Evolutionary conservation across 1,140 invertebrate genomes (phyloP), one percentile per base, ranked within the genome.

Genomic region (Pinna nobilis): DNA sequence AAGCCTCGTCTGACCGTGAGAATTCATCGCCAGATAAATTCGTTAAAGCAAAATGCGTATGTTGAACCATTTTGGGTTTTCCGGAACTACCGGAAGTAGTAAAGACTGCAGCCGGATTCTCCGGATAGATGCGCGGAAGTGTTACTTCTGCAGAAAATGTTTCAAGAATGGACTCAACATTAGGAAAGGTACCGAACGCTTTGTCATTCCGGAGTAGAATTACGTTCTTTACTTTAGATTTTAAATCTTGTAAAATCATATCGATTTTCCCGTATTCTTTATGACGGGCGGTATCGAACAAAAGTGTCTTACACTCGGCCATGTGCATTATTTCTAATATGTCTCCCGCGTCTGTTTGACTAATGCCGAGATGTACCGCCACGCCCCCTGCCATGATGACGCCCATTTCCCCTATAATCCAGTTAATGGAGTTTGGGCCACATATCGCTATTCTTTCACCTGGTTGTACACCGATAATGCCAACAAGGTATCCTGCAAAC

Each of bases 391-490:
- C 57, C 32, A 51, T 30, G 3, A 70, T 49, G 11, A 70, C 63
- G 0, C 37, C 68, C 9, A 61, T 7, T 37, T 51, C 59, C 6
- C 53, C 68, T 1, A 70, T 37, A 20, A 70, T 33, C 57, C 47
- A 61, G 35, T 70, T 47, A 7, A 70, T n/a, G 11, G 68, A 61
- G 47, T 70, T 70, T 13, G 68, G 68, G 3, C 68, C 68, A 18
- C 50, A 28, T 5, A 69, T 35, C 1, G 66, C 66, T 18, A 69
- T n/a, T 15, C 5, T 41, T 7, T 69, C 66, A 0, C 66, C 53
- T 39, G 39, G 39, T 20, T 44, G 41, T 9, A 59, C 20, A 9
- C 66, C 66, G 25, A 57, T 55, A n/a, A n/a, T n/a, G 7, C 18
- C 25, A 5, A 59, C 51, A 2, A 69, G 28, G 39, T 59, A 47